A percentile compares a stretch with the other conserved stretches of the same genome.
phyloP scores from a whole-genome alignment of 2,113 vertebrate genomes.

The Silurus meridionalis region DNA sequence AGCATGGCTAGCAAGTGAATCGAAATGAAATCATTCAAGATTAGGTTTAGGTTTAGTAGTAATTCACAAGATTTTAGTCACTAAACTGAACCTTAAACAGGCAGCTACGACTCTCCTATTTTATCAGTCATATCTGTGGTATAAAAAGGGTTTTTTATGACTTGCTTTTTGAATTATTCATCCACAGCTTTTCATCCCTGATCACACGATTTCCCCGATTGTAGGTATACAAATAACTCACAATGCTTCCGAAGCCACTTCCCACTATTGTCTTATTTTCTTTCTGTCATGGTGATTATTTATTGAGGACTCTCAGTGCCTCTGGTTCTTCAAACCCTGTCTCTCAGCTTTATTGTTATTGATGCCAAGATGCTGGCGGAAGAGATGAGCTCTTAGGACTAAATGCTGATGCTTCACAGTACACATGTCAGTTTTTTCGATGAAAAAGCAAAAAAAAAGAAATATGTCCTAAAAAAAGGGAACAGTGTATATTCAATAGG shows the following conservation, averaged over 20 bases:
- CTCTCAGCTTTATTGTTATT: slow-evolving; percentile 34
- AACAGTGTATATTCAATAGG: too few species aligned
- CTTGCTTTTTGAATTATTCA: background rate
- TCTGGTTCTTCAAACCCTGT: slow-evolving; percentile 6
- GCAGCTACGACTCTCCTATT: background rate
- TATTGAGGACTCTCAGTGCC: background rate
- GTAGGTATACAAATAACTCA: background rate
- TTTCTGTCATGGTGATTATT: slow-evolving; percentile 5
- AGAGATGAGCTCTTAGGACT: slow-evolving; percentile 6
- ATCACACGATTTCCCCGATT: background rate
- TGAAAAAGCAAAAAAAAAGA: too few species aligned
- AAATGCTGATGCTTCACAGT: slow-evolving; percentile 7
- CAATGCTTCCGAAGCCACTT: background rate
- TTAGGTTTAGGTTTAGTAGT: background rate
- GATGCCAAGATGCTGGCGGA: background rate
- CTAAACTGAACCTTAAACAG: background rate
- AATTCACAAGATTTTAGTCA: background rate
- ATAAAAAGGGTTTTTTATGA: background rate
- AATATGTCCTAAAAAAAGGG: too few species aligned
- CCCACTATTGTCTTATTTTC: slow-evolving; percentile 3
- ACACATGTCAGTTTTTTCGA: too few species aligned
- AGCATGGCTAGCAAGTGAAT: background rate
- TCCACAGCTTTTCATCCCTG: background rate
- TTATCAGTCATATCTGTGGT: background rate
- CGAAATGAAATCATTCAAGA: background rate